Evolutionary conservation across 2,888 invertebrate species (phyloP).

Genomic region (Apamea epomidion): DNA sequence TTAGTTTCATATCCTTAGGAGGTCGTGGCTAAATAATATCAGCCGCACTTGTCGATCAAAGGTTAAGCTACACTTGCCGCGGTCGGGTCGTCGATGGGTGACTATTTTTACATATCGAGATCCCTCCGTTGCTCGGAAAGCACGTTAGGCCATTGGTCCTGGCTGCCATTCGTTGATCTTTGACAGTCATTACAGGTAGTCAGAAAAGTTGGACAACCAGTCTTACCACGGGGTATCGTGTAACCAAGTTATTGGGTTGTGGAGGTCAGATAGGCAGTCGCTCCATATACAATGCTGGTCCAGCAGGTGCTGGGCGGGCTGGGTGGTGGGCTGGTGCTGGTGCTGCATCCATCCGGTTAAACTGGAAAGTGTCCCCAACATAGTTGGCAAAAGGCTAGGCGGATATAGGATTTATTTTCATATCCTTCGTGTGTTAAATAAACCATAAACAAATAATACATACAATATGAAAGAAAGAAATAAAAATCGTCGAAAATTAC

Average conservation of each 20-base stretch:
- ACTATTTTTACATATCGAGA: neutral
- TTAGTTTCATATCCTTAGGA: too few species aligned
- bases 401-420: neutral
- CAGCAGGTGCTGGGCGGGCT: too few species aligned
- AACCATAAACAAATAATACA: neutral
- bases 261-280: neutral
- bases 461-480: too few species aligned
- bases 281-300: neutral
- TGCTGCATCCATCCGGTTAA: neutral
- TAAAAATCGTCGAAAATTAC: constrained; percentile 7
- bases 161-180: neutral
- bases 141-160: neutral
- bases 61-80: neutral
- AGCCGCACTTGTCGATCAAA: neutral
- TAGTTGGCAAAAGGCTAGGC: too few species aligned
- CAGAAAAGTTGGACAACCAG: neutral
- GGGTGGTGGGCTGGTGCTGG: too few species aligned
- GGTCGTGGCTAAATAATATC: neutral
- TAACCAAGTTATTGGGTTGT: neutral
- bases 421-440: neutral
- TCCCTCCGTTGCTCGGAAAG: neutral
- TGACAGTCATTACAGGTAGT: neutral
- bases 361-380: neutral
- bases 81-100: neutral
- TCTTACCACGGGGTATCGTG: neutral